These are phyloP conservation scores for Danio aesculapii DNA, from an alignment of 2,797 vertebrate genomes.

Conservation along the genomic window DNA sequence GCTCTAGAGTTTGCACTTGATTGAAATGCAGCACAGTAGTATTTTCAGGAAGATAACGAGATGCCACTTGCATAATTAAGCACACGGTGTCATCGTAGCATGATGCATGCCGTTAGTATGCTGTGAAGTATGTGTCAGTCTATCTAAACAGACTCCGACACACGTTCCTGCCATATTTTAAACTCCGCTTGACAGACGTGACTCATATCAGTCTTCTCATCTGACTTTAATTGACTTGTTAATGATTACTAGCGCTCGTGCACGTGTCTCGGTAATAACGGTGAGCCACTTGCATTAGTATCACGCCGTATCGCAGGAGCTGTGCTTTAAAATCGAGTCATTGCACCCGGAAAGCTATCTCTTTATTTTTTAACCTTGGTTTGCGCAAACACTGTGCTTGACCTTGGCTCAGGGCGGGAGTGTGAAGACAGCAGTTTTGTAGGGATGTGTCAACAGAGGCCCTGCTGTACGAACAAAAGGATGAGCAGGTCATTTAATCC, in stretches of 20 bases:
- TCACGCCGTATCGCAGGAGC: constrained; percentile 16
- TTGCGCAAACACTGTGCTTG: constrained; percentile 48
- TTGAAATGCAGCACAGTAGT: not conserved
- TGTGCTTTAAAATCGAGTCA: constrained; percentile 49
- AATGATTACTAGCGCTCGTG: constrained; percentile 33
- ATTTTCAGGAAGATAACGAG: not conserved
- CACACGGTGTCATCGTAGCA: not conserved
- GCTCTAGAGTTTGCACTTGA: not conserved
- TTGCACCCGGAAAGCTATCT: constrained; percentile 42
- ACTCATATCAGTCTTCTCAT: constrained; percentile 44
- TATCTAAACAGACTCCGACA: not conserved
- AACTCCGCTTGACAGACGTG: not conserved
- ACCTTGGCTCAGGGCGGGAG: constrained; percentile 43
- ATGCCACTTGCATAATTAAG: not conserved
- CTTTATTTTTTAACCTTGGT: constrained; percentile 57
- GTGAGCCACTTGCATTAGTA: constrained; percentile 40
- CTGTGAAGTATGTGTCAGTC: not conserved
- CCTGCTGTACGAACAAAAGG: constrained; percentile 49
- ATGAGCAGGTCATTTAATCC: constrained; percentile 59
- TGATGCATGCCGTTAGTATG: not conserved
- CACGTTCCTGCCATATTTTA: not conserved
- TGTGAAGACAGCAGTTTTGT: constrained; percentile 42
- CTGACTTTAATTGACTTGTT: constrained; percentile 48
- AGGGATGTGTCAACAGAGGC: constrained; percentile 44
- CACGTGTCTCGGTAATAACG: constrained; percentile 35